Evolutionary conservation across 2,888 invertebrate genomes (phyloP).

Genomic region (Perizoma affinitatum): DNA sequence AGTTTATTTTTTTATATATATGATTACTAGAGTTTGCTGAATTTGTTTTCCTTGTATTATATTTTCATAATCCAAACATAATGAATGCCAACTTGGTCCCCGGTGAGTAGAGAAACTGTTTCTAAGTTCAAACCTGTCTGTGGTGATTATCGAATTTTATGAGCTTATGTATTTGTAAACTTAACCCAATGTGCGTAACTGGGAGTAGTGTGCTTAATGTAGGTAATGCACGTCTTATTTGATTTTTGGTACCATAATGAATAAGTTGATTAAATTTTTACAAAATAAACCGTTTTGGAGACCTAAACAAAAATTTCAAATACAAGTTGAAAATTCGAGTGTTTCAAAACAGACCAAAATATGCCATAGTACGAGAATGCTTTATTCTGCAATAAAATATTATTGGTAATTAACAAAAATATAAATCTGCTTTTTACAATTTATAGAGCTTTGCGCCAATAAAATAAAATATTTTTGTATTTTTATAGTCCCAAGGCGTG

Average conservation of each 20-base stretch:
- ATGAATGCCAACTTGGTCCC: not conserved
- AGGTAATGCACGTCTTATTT: conserved; percentile 64
- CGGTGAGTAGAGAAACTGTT: conserved; percentile 29
- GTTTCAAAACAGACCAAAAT: too few relatives aligned
- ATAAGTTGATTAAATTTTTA: too few relatives aligned
- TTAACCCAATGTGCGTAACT: conserved; percentile 72
- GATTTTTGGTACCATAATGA: conserved; percentile 8
- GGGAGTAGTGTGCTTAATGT: conserved; percentile 39
- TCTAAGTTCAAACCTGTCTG: conserved; percentile 70
- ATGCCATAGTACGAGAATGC: too few relatives aligned
- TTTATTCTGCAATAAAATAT: not conserved
- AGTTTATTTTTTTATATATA: conserved; percentile 5
- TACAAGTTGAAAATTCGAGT: too few relatives aligned
- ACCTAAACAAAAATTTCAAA: too few relatives aligned
- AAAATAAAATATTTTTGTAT: conserved; percentile 36
- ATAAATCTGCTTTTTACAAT: too few relatives aligned
- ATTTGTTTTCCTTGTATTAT: too few relatives aligned
- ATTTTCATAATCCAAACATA: not conserved
- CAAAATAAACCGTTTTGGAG: too few relatives aligned
- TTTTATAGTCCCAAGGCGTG: conserved; percentile 48
- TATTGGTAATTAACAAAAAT: too few relatives aligned
- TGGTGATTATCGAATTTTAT: conserved; percentile 83
- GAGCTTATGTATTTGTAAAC: conserved; percentile 73
- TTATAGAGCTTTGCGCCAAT: conserved; percentile 28
- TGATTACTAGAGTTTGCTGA: not conserved